Evolutionary conservation across 1,140 invertebrate genomes (phyloP), one percentile per base, ranked within the genome.

Genomic region (Platyscapa corneri): DNA sequence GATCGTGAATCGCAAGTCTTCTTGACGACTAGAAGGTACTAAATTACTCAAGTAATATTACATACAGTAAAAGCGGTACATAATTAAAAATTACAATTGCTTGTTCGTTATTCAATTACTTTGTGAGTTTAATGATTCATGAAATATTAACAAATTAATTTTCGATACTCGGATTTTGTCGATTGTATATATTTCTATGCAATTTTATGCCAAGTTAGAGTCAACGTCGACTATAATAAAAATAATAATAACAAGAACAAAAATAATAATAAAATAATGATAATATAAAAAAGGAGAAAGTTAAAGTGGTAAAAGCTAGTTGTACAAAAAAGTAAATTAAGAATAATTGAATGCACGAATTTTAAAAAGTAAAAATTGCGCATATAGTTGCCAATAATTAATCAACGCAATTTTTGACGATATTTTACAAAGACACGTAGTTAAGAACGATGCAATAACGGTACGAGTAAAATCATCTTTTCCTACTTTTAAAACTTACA

Each of bases 181-280:
- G 80, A 86, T 74, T 82, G 84, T 85, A 85, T 53, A 76, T 77
- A 86, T 37, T 60, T 77, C 70, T 76, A 86, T 49, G 74, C 77
- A 65, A 77, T 70, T 86, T 64, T 86, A 82, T 86, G 84, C 84
- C 84, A 86, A 86, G 72, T 82, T 86, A 82, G 30, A 86, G 84
- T 85, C 78, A 53, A 39, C 0, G 6, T 34, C 72, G 84, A 85
- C 78, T 85, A 82, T 76, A 81, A 85, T 85, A 81, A 49, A 76
- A 53, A 85, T 80, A 74, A 85, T 80, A 80, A 80, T 85, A 42
- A 70, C 10, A 74, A 42, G 5, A 74, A 74, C 42, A 42, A 6
- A n/a, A 42, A 42, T 42, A 74, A n/a, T 42, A 74, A 74, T 42
- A 74, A n/a, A 42, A n/a, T 74, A 42, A 42, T 37, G 23, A 70